Evolutionary conservation across 2,888 invertebrate species (phyloP), one percentile per base, ranked within the genome.

Genomic region (Drosophila anceps): DNA sequence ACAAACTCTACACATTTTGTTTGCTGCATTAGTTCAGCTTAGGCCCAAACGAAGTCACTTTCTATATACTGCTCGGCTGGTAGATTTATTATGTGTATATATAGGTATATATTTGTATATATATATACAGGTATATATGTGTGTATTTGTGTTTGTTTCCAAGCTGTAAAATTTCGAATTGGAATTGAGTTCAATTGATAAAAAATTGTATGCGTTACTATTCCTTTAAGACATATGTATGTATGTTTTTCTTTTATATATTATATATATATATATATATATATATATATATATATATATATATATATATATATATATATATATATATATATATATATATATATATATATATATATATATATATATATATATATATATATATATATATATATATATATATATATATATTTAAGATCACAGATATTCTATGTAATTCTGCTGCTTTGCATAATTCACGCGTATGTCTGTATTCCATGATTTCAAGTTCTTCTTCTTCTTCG

Each of bases 391-490:
- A 5, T 59, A 20, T 68, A 35, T 46, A 24, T 61, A 35, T 64
- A 60, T 77, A 91, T 92, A 92, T 93, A 92, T 92, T 91, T 92
- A 92, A 92, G 93, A 92, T 93, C 93, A 93, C 93, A 93, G 93
- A 93, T 93, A 92, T 93, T 91, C 92, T 93, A 92, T 92, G 91
- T 92, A 89, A 90, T 83, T 88, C 88, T 85, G 86, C 86, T 85
- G 81, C 76, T 82, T 73, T 74, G 77, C 73, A 79, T 71, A 79
- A 79, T 78, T 79, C 75, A 79, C 67, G 79, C 79, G 79, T 77
- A 79, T 76, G 79, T 77, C 79, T 79, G 79, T 69, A 79, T 79
- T 79, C 64, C 60, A 79, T 74, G 67, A 78, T 77, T 71, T 80
- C 58, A 64, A 65, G 67, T 58, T 44, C 65, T 27, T 61, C 53